Evolutionary conservation across 2,113 vertebrate species (phyloP), one percentile per base, ranked within the genome.

Genomic region (Corapipo altera): DNA sequence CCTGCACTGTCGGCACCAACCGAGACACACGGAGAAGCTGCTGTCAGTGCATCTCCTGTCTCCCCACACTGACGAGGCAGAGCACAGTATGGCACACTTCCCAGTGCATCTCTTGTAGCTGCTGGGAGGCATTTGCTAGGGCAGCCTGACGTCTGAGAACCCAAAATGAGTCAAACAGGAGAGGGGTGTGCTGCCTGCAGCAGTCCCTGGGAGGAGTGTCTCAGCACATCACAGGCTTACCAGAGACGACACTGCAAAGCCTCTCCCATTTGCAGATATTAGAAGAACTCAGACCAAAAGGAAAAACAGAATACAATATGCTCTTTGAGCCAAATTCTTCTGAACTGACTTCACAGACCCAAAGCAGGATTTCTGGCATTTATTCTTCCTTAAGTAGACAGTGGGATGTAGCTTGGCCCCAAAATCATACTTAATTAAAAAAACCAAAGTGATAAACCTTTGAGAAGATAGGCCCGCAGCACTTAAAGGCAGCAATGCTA

Each of bases 331-430:
- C 76, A 41, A 54, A 1, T 84, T 88, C 88, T 94, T 94, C 95
- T 89, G 85, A 90, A 80, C 66, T 75, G 93, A 91, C 61, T 93
- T 93, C 79, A 88, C 30, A 84, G 32, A 55, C 82, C 59, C 78
- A 88, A 89, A 93, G 82, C 57, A 74, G 69, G 30, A 86, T 76
- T 90, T 88, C 75, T 90, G 82, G 79, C 69, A 86, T 86, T 93
- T 86, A 69, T 48, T 88, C 83, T 92, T 93, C 79, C 67, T 62
- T 88, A 81, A 95, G 88, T 21, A 90, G 79, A 81, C 67, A 88
- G 64, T 41, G 15, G 28, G 22, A 84, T 88, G 76, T 43, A 93
- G 76, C 54, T 43, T 78, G 69, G 61, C 65, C 76, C 48, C 41
- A 81, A 61, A 89, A 74, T 93, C 65, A 65, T 57, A 64, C 18